Conservation (phyloP, 2,797 vertebrate genomes). For the Fistularia commersonii region DNA sequence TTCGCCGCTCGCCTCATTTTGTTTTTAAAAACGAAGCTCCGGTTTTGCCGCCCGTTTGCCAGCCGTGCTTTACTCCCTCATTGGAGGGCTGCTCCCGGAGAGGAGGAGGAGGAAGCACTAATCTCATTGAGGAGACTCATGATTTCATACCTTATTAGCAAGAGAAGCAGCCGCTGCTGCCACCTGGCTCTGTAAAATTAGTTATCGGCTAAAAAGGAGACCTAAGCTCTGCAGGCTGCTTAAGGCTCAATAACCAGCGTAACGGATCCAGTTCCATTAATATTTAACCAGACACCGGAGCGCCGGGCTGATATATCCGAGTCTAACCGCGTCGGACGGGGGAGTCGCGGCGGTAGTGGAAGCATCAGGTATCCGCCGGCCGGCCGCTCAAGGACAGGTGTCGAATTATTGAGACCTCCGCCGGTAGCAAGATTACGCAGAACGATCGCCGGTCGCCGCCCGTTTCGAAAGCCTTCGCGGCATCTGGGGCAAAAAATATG, state of each 20-base stretch:
- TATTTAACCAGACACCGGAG: constrained; percentile 75
- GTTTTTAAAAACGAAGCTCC: constrained; percentile 15
- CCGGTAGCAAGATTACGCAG: constrained; percentile 25
- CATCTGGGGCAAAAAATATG: constrained; percentile 35
- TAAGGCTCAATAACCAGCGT: constrained; percentile 61
- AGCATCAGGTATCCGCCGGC: constrained; percentile 55
- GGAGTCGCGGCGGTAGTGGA: constrained; percentile 46
- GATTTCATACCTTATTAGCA: constrained; percentile 52
- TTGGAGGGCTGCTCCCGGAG: constrained; percentile 7
- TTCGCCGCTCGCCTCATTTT: too few relatives aligned
- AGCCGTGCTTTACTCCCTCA: constrained; percentile 33
- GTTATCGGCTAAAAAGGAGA: constrained; percentile 51
- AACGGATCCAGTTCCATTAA: constrained; percentile 72
- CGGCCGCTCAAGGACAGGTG: constrained; percentile 21
- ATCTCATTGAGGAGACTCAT: constrained; percentile 27
- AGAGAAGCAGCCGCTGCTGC: constrained; percentile 29
- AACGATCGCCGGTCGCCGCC: constrained; percentile 6
- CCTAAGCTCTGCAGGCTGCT: constrained; percentile 48
- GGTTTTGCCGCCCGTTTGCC: constrained; percentile 39
- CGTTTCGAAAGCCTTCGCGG: constrained; percentile 13
- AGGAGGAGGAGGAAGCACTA: too few relatives aligned
- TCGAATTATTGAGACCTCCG: constrained; percentile 40
- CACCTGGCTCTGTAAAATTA: constrained; percentile 41
- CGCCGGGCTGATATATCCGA: constrained; percentile 63
- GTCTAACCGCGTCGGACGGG: constrained; percentile 51